These are phyloP conservation scores for Microtus pennsylvanicus DNA, from an alignment of 2,113 vertebrate species.

Conservation along the genomic window DNA sequence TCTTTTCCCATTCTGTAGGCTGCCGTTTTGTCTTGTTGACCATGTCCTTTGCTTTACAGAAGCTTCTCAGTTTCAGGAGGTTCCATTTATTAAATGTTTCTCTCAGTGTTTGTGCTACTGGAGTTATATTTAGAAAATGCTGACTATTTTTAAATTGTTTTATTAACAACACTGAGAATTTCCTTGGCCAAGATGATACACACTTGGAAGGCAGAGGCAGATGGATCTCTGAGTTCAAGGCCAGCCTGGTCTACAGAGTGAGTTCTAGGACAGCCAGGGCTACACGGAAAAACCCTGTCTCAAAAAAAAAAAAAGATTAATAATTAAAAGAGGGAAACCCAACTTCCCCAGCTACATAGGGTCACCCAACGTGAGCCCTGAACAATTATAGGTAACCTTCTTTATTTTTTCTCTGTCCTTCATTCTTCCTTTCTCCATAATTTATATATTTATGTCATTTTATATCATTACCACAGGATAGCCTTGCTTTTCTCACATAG, in stretches of 20 bases:
- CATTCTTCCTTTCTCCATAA: background rate
- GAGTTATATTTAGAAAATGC: too few species aligned
- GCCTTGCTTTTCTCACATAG: background rate
- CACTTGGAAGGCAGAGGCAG: background rate
- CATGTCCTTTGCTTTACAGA: too few species aligned
- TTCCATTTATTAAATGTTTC: too few species aligned
- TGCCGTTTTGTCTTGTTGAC: too few species aligned
- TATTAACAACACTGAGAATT: background rate
- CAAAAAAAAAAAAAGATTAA: too few species aligned
- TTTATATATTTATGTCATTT: background rate
- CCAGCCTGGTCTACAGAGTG: background rate
- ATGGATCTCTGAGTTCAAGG: background rate
- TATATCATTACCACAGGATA: background rate
- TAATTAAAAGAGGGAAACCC: background rate
- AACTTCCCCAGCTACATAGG: background rate
- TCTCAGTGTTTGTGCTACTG: too few species aligned
- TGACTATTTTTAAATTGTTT: background rate
- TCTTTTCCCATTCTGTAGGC: too few species aligned
- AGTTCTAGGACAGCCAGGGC: too few species aligned
- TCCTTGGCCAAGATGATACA: background rate
- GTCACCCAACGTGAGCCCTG: too few species aligned
- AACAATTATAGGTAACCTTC: background rate
- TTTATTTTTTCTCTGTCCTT: background rate
- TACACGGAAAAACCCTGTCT: too few species aligned
- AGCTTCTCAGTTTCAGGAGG: too few species aligned